Conservation (phyloP, 2,888 invertebrate species). For the Meta bourneti region DNA sequence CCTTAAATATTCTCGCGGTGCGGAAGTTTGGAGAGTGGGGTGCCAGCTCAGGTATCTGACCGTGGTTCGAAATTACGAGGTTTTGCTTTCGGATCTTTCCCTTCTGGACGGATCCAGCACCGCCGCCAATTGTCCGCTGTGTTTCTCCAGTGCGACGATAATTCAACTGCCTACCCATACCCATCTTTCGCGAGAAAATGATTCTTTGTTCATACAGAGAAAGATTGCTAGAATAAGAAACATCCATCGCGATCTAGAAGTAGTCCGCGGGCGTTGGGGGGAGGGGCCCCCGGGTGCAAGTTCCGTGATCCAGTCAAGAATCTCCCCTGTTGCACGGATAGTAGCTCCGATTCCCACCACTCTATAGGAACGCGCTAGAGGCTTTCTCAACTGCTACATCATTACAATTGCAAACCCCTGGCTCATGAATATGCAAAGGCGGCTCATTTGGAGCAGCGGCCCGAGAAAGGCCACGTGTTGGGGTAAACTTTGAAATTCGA, state of each 20-base stretch:
- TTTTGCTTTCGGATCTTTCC: too few species aligned
- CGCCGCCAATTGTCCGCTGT: too few species aligned
- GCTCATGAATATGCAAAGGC: conserved; percentile 75
- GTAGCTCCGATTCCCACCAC: conserved; percentile 65
- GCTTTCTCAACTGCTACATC: conserved; percentile 67
- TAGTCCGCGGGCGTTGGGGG: neutral
- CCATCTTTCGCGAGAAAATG: too few species aligned
- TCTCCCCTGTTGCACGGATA: conserved; percentile 74
- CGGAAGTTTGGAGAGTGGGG: too few species aligned
- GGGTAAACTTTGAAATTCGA: conserved; percentile 65
- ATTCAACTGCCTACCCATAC: too few species aligned
- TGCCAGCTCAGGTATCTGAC: too few species aligned
- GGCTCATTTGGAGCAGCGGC: conserved; percentile 49
- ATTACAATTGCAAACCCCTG: conserved; percentile 75
- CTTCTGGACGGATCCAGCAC: too few species aligned
- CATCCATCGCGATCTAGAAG: conserved; percentile 20
- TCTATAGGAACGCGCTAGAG: conserved; percentile 62
- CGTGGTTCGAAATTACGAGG: too few species aligned
- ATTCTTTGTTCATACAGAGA: too few species aligned
- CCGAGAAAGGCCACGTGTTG: conserved; percentile 75
- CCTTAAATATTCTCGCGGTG: too few species aligned
- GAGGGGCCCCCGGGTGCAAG: conserved; percentile 22
- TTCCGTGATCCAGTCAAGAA: conserved; percentile 73
- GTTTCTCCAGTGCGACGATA: too few species aligned
- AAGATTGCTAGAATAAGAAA: too few species aligned